phyloP scores from a whole-genome alignment of 2,888 invertebrate species.

The Cremastinae sp. region DNA sequence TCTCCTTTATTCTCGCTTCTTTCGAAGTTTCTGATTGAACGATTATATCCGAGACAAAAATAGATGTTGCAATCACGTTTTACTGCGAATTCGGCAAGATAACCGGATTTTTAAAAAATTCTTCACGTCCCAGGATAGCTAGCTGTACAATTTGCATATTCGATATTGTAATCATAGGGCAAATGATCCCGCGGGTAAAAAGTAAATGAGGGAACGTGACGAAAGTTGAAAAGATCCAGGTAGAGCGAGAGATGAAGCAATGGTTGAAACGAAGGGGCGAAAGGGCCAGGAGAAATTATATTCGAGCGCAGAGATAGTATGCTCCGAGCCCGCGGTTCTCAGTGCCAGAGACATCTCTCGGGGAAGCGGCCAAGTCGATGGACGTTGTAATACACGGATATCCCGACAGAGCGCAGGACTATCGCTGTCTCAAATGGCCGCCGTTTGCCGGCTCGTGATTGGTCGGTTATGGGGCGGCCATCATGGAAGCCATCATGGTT shows the following conservation, averaged over 20 bases:
- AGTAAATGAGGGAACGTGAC: not conserved
- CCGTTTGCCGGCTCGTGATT: conserved; percentile 75
- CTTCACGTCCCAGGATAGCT: no score
- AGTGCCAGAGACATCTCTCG: conserved; percentile 75
- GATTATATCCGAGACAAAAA: not conserved
- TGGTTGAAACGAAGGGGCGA: conserved; percentile 18
- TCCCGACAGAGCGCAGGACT: conserved; percentile 74
- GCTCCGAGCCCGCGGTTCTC: conserved; percentile 54
- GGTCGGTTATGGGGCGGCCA: conserved; percentile 81
- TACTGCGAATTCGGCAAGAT: no score
- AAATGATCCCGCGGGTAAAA: not conserved
- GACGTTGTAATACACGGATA: conserved; percentile 49
- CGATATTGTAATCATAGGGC: conserved; percentile 5
- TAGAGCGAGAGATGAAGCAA: not conserved
- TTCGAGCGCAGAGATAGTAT: conserved; percentile 6
- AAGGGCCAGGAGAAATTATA: not conserved
- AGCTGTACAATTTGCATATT: not conserved
- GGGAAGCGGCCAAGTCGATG: conserved; percentile 59
- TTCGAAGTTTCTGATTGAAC: not conserved
- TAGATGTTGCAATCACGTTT: no score
- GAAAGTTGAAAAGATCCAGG: not conserved
- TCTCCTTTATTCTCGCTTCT: no score
- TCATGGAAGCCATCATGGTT: conserved; percentile 79
- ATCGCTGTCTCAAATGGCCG: conserved; percentile 74
- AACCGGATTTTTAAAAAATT: no score